Conservation (phyloP, 2,113 vertebrate species). For the Paradisaea rubra region DNA sequence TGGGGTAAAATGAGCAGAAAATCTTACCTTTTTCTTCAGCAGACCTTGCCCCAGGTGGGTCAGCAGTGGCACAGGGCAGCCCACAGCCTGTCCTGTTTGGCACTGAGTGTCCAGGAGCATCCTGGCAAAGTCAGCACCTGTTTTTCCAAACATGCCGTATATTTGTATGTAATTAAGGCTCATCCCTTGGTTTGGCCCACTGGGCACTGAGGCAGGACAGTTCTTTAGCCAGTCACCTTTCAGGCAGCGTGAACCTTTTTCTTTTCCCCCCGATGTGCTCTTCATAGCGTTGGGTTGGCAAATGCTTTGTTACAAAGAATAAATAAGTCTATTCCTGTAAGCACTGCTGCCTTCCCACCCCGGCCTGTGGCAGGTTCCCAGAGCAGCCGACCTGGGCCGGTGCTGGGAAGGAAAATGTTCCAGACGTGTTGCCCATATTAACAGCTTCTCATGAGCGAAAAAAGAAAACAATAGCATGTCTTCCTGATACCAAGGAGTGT, state of each 20-base stretch:
- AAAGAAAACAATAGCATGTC: slow-evolving; percentile 40
- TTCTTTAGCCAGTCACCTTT: background rate
- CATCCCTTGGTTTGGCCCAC: background rate
- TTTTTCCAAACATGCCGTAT: background rate
- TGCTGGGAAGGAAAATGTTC: slow-evolving; percentile 44
- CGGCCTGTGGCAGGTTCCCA: background rate
- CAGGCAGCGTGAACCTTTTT: fast-evolving
- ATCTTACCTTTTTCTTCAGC: background rate
- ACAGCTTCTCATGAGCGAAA: slow-evolving; percentile 28
- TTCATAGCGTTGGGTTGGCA: background rate
- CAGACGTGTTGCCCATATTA: slow-evolving; percentile 38
- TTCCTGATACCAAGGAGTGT: slow-evolving; percentile 47
- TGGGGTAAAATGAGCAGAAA: background rate
- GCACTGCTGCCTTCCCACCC: background rate
- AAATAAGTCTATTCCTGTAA: background rate
- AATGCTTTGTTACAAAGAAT: background rate
- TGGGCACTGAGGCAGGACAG: background rate
- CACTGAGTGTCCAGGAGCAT: background rate
- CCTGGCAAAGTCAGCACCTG: background rate
- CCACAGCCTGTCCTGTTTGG: background rate
- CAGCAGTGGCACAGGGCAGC: background rate
- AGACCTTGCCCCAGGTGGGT: background rate
- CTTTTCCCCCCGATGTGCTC: background rate
- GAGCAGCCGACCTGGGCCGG: background rate
- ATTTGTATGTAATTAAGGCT: background rate